Evolutionary conservation across 2,113 vertebrate species (phyloP).

Genomic region (Stigmatopora argus): DNA sequence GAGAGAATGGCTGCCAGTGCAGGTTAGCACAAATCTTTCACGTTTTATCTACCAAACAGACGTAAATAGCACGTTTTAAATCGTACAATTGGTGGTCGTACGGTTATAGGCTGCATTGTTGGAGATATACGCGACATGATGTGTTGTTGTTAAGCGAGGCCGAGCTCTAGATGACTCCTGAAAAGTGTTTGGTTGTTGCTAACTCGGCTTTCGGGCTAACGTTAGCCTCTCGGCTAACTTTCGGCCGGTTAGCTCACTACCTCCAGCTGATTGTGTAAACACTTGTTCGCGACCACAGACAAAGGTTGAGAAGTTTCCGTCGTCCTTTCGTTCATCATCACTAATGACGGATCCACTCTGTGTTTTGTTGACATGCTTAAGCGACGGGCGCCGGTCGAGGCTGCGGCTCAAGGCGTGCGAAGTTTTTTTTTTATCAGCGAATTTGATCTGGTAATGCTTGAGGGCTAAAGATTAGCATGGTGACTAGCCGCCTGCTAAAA

Average conservation of each 20-base stretch:
- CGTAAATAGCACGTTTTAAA: conserved; percentile 29
- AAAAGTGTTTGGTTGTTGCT: conserved; percentile 53
- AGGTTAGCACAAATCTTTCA: conserved; percentile 78
- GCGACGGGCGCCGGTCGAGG: background rate
- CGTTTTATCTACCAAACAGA: conserved; percentile 51
- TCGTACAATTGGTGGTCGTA: conserved; percentile 13
- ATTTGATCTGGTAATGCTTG: conserved; percentile 42
- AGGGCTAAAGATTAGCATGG: conserved; percentile 52
- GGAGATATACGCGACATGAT: conserved; percentile 22
- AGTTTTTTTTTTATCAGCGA: conserved; percentile 22
- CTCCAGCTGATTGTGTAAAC: conserved; percentile 70
- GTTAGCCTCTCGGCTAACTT: conserved; percentile 58
- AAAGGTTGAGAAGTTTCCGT: conserved; percentile 12
- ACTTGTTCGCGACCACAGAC: conserved; percentile 51
- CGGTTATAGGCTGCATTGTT: background rate
- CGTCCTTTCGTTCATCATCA: background rate
- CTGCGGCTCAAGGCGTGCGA: background rate
- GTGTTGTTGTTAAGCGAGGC: conserved; percentile 14
- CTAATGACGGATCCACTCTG: accelerated
- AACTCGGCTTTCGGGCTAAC: conserved; percentile 41
- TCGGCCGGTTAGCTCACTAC: conserved; percentile 54
- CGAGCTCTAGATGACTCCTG: conserved; percentile 36
- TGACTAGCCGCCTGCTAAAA: conserved; percentile 48
- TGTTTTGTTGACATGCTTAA: background rate
- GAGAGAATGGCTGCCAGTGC: conserved; percentile 95